Percentiles rank a stretch among this genome's conserved stretches.
These are phyloP conservation scores for Eupsilia transversa DNA, from an alignment of 2,888 invertebrate species.

Conservation along the genomic window DNA sequence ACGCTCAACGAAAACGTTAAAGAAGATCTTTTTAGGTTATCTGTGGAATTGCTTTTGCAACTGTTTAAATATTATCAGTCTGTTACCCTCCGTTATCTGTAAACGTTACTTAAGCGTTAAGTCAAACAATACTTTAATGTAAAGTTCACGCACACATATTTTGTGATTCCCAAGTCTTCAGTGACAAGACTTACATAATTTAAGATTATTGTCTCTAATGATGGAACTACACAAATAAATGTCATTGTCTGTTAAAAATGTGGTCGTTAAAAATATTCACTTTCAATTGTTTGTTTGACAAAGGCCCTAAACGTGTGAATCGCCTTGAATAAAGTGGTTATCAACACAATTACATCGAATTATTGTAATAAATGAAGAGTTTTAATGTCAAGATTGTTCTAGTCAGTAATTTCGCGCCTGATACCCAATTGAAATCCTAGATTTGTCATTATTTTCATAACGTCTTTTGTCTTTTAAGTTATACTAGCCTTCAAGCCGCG, in stretches of 20 bases:
- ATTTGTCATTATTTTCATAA: not conserved
- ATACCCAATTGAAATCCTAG: not conserved
- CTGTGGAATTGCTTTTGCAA: constrained; percentile 39
- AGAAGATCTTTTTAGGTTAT: constrained; percentile 39
- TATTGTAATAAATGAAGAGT: constrained; percentile 59
- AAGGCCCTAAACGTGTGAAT: constrained; percentile 79
- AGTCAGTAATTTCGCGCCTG: constrained; percentile 28
- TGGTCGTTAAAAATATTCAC: constrained; percentile 64
- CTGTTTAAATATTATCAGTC: constrained; percentile 31
- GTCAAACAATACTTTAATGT: constrained; percentile 41
- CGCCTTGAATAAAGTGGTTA: constrained; percentile 73
- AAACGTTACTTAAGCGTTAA: constrained; percentile 47
- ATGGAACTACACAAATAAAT: constrained; percentile 58
- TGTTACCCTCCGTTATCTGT: constrained; percentile 27
- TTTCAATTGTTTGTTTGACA: constrained; percentile 73
- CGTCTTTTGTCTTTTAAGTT: not conserved
- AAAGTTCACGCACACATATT: constrained; percentile 31
- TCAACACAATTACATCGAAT: constrained; percentile 64
- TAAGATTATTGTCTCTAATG: constrained; percentile 58
- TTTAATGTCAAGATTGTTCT: constrained; percentile 59
- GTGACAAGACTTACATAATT: constrained; percentile 60
- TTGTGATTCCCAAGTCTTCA: constrained; percentile 43
- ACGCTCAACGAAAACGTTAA: constrained; percentile 12
- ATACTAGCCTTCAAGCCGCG: not conserved
- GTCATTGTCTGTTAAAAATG: constrained; percentile 65